Percentiles rank a stretch among this genome's conserved stretches.
These are phyloP conservation scores for Drosophila athabasca DNA, from an alignment of 1,140 invertebrate species.

Conservation along the genomic window DNA sequence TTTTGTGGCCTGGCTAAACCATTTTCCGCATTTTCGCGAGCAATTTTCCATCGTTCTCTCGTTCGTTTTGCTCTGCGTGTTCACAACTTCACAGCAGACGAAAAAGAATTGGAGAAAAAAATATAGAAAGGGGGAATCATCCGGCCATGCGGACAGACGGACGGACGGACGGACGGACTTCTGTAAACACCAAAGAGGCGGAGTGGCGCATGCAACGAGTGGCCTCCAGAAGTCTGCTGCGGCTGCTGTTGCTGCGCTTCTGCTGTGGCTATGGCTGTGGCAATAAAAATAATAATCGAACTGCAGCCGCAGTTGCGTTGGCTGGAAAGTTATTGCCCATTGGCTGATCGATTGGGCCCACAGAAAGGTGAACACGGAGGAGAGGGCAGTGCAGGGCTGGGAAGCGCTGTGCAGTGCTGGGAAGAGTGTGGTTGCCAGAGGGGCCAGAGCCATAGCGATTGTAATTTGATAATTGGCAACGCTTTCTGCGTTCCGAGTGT, in stretches of 20 bases:
- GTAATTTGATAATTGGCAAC: slow-evolving; percentile 54
- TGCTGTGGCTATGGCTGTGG: slow-evolving; percentile 15
- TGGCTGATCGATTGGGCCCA: slow-evolving; percentile 50
- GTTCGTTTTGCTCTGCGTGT: slow-evolving; percentile 14
- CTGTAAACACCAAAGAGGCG: slow-evolving; percentile 27
- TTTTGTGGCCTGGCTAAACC: slow-evolving; percentile 40
- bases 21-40: slow-evolving; percentile 66
- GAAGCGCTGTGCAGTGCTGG: too few species aligned
- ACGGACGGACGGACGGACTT: neutral
- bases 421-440: slow-evolving; percentile 7
- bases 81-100: slow-evolving; percentile 19
- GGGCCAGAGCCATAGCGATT: slow-evolving; percentile 12
- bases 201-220: slow-evolving; percentile 9
- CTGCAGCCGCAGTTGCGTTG: slow-evolving; percentile 55
- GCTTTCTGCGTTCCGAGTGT: slow-evolving; percentile 19
- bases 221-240: neutral
- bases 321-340: slow-evolving; percentile 67
- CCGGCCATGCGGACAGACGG: too few species aligned
- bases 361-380: slow-evolving; percentile 54
- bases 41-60: slow-evolving; percentile 20
- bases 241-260: neutral
- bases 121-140: neutral
- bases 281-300: slow-evolving; percentile 78
- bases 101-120: neutral
- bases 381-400: slow-evolving; percentile 9